phyloP scores from a whole-genome alignment of 2,113 vertebrate genomes.

The Ursus arctos region DNA sequence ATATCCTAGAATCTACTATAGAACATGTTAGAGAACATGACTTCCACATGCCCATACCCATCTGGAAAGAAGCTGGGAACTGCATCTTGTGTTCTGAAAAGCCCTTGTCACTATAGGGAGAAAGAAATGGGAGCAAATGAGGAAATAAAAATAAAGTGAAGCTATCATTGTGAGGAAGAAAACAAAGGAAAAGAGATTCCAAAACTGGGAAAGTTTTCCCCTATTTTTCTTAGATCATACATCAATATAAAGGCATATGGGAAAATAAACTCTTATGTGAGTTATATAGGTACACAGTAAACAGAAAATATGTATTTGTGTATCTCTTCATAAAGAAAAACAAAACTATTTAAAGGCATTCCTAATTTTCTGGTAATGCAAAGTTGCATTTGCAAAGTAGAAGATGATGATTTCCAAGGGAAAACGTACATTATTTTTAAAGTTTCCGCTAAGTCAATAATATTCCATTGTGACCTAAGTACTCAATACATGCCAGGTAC shows the following conservation, averaged over 20 bases:
- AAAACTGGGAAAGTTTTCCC: not conserved
- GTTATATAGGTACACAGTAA: not conserved
- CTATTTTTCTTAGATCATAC: not conserved
- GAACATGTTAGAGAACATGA: no score
- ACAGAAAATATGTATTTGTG: not conserved
- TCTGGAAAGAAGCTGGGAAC: not conserved
- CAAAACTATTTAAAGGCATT: not conserved
- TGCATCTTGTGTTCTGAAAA: not conserved
- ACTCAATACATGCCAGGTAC: not conserved
- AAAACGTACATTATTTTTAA: not conserved
- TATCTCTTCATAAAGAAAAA: not conserved
- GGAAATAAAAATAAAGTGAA: not conserved
- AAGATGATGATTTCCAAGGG: not conserved
- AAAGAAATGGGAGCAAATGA: not conserved
- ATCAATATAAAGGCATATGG: not conserved
- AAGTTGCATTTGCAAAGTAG: not conserved
- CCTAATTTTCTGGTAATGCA: not conserved
- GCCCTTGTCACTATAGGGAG: not conserved
- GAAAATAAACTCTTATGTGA: constrained; percentile 28
- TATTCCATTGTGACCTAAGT: not conserved
- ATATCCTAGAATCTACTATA: not conserved
- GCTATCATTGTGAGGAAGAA: not conserved
- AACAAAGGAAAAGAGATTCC: constrained; percentile 1
- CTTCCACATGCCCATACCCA: no score
- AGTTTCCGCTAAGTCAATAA: not conserved